Base-by-base conservation (phyloP, 2,888 invertebrate genomes). In the Podotricha telesiphe region DNA sequence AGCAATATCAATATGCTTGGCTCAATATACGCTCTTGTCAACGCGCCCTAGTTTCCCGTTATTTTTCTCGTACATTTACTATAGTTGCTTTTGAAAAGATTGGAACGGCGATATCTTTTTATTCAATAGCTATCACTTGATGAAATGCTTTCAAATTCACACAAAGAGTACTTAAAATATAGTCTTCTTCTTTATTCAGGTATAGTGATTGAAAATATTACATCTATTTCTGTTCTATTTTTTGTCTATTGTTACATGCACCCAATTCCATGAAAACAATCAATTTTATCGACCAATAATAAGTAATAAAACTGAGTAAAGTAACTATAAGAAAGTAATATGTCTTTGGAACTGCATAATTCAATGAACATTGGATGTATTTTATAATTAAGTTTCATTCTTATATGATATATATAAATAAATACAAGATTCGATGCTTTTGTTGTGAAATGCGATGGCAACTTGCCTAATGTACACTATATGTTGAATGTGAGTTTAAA, bases 1-100 rank as follows among this genome's bases (percentile, higher is more conserved):
- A 67, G 71, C 71, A 71, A 75, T 75, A 74, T 75, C 74, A 75
- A 74, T 76, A 73, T 70, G 67, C 67, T 65, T 69, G 70, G 62
- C 70, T 74, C 69, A 70, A 73, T 69, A 71, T 70, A 67, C 71
- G 55, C 45, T 65, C 74, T 74, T 71, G 65, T 73, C 68, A 65
- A 74, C 62, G 62, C 63, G 72, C 62, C 67, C 72, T 67, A 74
- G 69, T 75, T 74, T 69, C 69, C 64, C 68, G 65, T 63, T 67
- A 68, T 65, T 61, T 73, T 75, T 73, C 71, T 70, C 62, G 63
- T 69, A 69, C 67, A 73, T 74, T 67, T 72, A 59, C 72, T 53
- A 19, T 62, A 45, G 48, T 55, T 67, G 70, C 68, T 63, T 69
- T 65, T 62, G 63, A 70, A 70, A 70, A 65, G 68, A 73, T 55